Evolutionary conservation across 2,113 vertebrate species (phyloP).

Genomic region (Gallinago paraguaiae): DNA sequence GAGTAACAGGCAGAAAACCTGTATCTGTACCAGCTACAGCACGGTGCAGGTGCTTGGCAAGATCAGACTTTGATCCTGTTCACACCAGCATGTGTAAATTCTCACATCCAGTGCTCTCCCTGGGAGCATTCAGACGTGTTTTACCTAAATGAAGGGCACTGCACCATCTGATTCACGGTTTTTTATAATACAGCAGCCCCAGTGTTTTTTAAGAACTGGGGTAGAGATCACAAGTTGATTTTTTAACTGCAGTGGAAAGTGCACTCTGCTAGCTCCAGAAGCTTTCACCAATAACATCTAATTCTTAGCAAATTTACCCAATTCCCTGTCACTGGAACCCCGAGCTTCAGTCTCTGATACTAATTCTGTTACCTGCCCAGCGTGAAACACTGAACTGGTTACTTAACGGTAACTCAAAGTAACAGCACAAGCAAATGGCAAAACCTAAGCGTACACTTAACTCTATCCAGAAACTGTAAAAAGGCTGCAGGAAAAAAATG

Average conservation of each 20-base stretch:
- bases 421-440: background rate
- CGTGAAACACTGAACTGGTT: background rate
- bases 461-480: background rate
- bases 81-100: background rate
- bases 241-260: fast-evolving
- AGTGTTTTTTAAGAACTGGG: background rate
- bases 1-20: background rate
- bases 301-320: background rate
- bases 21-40: background rate
- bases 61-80: constrained; percentile 20
- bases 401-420: too few species aligned
- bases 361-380: background rate
- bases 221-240: background rate
- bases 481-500: background rate
- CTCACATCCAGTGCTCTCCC: background rate
- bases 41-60: constrained; percentile 33
- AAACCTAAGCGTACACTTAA: background rate
- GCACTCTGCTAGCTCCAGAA: background rate
- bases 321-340: background rate
- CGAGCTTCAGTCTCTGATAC: background rate
- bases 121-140: background rate
- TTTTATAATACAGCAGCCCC: background rate
- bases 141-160: background rate
- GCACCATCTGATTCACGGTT: background rate
- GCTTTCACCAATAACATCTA: background rate